Conservation (phyloP, 2,888 invertebrate genomes). For the Harpalus rubripes region DNA sequence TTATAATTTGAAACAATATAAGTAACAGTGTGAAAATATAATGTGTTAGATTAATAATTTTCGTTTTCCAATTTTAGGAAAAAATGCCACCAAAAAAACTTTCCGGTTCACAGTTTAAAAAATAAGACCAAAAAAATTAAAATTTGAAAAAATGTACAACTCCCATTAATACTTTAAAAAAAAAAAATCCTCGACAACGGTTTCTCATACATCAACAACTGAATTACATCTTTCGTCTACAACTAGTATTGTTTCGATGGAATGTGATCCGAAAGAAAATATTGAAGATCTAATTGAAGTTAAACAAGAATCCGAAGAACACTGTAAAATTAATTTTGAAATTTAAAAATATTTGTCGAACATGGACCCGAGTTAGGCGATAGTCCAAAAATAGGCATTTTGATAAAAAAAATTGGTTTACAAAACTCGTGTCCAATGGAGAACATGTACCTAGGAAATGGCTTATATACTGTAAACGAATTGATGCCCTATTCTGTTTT, state of each 20-base stretch:
- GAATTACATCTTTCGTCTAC: conserved; percentile 15
- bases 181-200: conserved; percentile 1
- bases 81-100: not conserved
- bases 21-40: not conserved
- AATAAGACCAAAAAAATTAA: not conserved
- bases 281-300: too few species aligned
- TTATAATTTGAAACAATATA: not conserved
- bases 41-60: conserved; percentile 2
- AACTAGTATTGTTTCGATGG: conserved; percentile 44
- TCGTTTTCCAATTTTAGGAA: conserved; percentile 16
- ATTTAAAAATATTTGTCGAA: too few species aligned
- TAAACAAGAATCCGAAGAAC: too few species aligned
- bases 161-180: too few species aligned
- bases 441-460: conserved; percentile 22
- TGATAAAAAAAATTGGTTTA: too few species aligned
- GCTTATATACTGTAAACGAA: conserved; percentile 41
- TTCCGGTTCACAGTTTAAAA: conserved; percentile 21
- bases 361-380: too few species aligned
- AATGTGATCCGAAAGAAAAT: conserved; percentile 19
- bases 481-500: conserved; percentile 55
- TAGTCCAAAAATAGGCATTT: not conserved
- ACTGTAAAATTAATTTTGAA: too few species aligned
- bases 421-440: too few species aligned
- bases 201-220: not conserved
- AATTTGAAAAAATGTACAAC: too few species aligned